These are phyloP conservation scores for Drosophila chauvacae DNA, from an alignment of 1,140 invertebrate genomes.

Conservation along the genomic window DNA sequence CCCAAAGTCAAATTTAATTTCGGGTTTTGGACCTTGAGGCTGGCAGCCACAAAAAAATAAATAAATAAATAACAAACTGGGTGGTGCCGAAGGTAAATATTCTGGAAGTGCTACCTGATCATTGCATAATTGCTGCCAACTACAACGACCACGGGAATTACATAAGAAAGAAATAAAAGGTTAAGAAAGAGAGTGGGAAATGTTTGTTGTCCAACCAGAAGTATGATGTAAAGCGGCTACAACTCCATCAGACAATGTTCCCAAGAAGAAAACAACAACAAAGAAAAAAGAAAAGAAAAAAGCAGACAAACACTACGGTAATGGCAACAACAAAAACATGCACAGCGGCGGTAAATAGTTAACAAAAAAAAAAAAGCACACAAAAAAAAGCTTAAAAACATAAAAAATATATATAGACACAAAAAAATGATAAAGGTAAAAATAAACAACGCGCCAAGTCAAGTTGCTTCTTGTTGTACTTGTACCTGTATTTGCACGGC, in stretches of 20 bases:
- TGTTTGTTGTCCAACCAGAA: conserved; percentile 31
- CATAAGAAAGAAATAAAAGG: conserved; percentile 57
- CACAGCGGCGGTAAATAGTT: conserved; percentile 48
- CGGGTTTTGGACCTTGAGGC: conserved; percentile 61
- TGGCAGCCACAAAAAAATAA: background rate
- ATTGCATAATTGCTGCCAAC: conserved; percentile 69
- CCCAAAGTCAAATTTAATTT: conserved; percentile 74
- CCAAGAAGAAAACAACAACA: conserved; percentile 39
- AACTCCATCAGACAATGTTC: conserved; percentile 41
- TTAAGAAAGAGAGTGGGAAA: conserved; percentile 57
- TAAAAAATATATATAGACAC: conserved; percentile 15
- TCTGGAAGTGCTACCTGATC: conserved; percentile 55
- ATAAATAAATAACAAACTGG: conserved; percentile 1
- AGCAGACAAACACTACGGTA: conserved; percentile 36
- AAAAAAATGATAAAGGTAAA: conserved; percentile 40
- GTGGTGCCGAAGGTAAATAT: conserved; percentile 30
- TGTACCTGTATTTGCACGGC: conserved; percentile 24
- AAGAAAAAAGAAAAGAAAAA: conserved; percentile 22
- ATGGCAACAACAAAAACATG: conserved; percentile 55
- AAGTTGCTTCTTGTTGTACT: conserved; percentile 41
- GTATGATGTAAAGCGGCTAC: conserved; percentile 68
- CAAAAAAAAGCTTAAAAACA: conserved; percentile 18
- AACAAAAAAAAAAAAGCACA: conserved; percentile 27
- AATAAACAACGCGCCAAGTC: conserved; percentile 48
- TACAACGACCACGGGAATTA: conserved; percentile 34